These are phyloP conservation scores for Strigamia crassipes DNA, from an alignment of 2,888 invertebrate genomes.

Conservation along the genomic window DNA sequence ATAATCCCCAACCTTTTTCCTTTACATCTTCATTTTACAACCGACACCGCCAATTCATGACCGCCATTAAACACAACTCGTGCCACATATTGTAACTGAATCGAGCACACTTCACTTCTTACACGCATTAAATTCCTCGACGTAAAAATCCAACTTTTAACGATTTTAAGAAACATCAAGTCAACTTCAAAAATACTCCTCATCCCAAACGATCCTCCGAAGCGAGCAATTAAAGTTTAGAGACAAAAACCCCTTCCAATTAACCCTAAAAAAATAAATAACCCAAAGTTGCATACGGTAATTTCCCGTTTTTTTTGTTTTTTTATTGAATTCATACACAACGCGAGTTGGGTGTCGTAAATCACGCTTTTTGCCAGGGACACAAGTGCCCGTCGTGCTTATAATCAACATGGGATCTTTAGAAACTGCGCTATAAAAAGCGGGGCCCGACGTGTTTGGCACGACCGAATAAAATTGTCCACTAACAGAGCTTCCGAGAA, in stretches of 20 bases:
- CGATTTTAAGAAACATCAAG: slow-evolving; percentile 27
- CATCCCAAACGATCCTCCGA: background rate
- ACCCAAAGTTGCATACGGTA: background rate
- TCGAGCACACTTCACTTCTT: slow-evolving; percentile 17
- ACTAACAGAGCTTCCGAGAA: slow-evolving; percentile 17
- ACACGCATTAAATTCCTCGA: background rate
- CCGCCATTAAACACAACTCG: slow-evolving; percentile 26
- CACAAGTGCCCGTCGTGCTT: background rate
- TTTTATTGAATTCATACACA: background rate
- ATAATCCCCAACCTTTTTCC: background rate
- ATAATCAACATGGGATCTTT: slow-evolving; percentile 23
- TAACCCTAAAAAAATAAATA: background rate
- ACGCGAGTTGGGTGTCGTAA: background rate
- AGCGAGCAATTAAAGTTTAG: background rate
- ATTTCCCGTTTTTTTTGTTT: no score
- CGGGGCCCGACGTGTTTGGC: background rate
- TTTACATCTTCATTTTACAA: slow-evolving; percentile 22
- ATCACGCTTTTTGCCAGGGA: background rate
- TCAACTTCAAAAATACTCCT: background rate
- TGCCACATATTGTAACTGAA: slow-evolving; percentile 27
- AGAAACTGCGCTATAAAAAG: slow-evolving; percentile 1
- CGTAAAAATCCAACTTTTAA: slow-evolving; percentile 3
- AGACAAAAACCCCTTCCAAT: background rate
- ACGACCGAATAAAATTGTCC: slow-evolving; percentile 22
- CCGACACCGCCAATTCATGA: slow-evolving; percentile 9